Percentiles rank a stretch among this genome's conserved stretches.
phyloP scores from a whole-genome alignment of 2,113 vertebrate species.

The Sisor rabdophorus region DNA sequence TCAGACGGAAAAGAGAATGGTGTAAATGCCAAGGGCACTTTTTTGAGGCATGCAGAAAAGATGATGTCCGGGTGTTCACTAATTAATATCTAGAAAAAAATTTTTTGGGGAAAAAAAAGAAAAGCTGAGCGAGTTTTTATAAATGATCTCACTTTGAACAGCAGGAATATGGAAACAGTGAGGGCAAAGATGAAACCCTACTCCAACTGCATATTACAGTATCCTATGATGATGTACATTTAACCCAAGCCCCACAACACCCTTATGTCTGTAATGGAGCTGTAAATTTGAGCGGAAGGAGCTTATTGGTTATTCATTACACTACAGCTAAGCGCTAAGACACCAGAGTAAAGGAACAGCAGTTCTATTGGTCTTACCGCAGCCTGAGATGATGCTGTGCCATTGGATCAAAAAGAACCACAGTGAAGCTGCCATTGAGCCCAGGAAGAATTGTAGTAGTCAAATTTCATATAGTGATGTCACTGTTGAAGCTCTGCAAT shows the following conservation, averaged over 20 bases:
- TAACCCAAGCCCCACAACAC: neutral
- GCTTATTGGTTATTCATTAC: neutral
- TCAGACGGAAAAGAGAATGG: neutral
- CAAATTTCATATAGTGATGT: neutral
- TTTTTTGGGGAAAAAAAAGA: neutral
- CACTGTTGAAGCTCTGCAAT: neutral
- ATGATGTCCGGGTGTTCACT: neutral
- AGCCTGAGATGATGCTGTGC: neutral
- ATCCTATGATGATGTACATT: too few species aligned
- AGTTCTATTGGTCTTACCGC: too few species aligned
- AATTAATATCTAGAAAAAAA: neutral
- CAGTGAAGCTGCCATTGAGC: neutral
- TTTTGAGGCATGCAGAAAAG: neutral
- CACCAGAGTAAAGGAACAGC: too few species aligned
- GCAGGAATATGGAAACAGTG: neutral
- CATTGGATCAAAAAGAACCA: neutral
- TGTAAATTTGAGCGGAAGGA: neutral
- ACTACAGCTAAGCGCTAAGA: neutral
- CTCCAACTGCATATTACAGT: neutral
- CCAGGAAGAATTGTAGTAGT: neutral
- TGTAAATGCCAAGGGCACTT: neutral
- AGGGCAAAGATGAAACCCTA: neutral
- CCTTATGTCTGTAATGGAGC: neutral
- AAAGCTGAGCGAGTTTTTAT: neutral
- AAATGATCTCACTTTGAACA: neutral